Percentiles rank a stretch among this genome's conserved stretches.
Evolutionary conservation across 2,113 vertebrate species (phyloP).

Genomic region (Opisthocomus hoazin): DNA sequence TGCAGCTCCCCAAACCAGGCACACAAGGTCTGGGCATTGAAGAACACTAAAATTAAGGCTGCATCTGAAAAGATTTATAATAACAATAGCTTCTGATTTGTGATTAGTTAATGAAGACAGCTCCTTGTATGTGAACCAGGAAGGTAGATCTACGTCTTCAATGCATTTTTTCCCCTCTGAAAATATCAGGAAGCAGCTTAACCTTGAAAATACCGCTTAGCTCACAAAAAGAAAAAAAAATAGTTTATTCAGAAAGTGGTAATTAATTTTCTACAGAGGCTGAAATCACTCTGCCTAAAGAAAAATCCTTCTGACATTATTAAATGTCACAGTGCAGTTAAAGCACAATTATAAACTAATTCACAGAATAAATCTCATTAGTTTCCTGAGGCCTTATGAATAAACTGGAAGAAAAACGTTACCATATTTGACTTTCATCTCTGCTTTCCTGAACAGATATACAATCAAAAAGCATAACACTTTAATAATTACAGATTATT

Average conservation of each 20-base stretch:
- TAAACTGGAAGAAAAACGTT: slow-evolving; percentile 61
- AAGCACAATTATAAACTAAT: slow-evolving; percentile 78
- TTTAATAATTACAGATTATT: slow-evolving; percentile 52
- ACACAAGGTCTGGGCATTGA: fast-evolving
- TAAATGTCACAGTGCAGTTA: slow-evolving; percentile 75
- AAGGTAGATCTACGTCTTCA: background rate
- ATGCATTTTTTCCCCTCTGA: background rate
- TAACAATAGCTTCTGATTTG: background rate
- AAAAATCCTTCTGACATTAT: slow-evolving; percentile 77
- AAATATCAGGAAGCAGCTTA: slow-evolving; percentile 61
- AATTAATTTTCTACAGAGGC: slow-evolving; percentile 69
- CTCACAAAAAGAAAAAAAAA: background rate
- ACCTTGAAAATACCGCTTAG: slow-evolving; percentile 63
- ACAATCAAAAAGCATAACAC: slow-evolving; percentile 20
- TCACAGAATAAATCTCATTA: slow-evolving; percentile 76
- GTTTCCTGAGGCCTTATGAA: slow-evolving; percentile 65
- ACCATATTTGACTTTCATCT: slow-evolving; percentile 54
- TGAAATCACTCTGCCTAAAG: slow-evolving; percentile 71
- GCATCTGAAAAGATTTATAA: background rate
- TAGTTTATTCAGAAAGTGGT: slow-evolving; percentile 58
- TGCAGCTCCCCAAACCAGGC: background rate
- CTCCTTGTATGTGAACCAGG: background rate
- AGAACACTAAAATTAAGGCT: background rate
- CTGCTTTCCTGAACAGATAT: slow-evolving; percentile 30
- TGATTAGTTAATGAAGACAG: background rate